A percentile compares a stretch with the other conserved stretches of the same genome.
These are phyloP conservation scores for Xiphorhynchus elegans DNA, from an alignment of 2,113 vertebrate species.

Conservation along the genomic window DNA sequence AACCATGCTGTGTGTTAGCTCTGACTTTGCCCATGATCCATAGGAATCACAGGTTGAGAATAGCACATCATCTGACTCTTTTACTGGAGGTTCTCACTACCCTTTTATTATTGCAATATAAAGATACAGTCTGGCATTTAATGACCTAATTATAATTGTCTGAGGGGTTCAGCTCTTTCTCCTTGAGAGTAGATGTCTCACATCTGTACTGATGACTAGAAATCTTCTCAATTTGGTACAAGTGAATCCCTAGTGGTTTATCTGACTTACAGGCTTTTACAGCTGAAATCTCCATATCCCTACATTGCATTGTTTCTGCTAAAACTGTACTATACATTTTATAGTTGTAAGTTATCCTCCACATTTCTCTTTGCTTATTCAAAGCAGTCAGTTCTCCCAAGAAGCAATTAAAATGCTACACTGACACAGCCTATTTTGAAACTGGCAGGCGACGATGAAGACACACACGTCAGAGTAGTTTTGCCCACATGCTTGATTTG, in stretches of 20 bases:
- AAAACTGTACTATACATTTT: not conserved
- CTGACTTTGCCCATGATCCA: accelerated
- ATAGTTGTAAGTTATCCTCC: not conserved
- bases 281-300: not conserved
- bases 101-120: slow-evolving; percentile 20
- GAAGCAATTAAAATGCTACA: not conserved
- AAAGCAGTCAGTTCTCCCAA: not conserved
- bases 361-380: not conserved
- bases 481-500: not conserved
- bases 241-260: not conserved
- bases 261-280: not conserved
- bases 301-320: not conserved
- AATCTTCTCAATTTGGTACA: not conserved
- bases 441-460: not conserved
- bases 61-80: not conserved
- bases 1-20: not conserved
- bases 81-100: not conserved
- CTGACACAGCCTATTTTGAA: not conserved
- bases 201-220: not conserved
- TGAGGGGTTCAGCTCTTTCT: not conserved
- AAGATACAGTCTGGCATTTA: slow-evolving; percentile 2
- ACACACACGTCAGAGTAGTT: not conserved
- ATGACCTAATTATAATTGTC: not conserved
- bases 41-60: not conserved
- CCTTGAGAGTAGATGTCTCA: accelerated